A percentile compares a stretch with the other conserved stretches of the same genome.
Evolutionary conservation across 2,797 vertebrate species (phyloP).

Genomic region (Smutsia temminckii): DNA sequence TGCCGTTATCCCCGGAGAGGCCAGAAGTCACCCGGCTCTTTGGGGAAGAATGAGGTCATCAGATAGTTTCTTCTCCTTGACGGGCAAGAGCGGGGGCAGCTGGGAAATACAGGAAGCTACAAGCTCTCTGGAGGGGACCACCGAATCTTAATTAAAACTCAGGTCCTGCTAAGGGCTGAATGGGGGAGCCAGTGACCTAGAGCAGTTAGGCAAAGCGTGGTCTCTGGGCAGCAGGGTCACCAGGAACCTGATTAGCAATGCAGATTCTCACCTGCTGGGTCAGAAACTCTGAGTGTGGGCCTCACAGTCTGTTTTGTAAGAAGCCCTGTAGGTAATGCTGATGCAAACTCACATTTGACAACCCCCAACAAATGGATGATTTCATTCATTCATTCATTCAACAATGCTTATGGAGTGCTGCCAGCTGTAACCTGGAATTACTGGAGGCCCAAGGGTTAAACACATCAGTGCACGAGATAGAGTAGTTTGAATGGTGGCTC

Average conservation of each 20-base stretch:
- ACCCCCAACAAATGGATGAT: background rate
- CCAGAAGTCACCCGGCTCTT: background rate
- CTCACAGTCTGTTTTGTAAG: background rate
- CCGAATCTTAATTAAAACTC: background rate
- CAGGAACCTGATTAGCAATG: background rate
- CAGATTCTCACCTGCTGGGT: background rate
- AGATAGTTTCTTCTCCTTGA: background rate
- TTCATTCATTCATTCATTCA: background rate
- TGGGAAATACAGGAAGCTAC: background rate
- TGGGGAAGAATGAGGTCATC: constrained; percentile 2
- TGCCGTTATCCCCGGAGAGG: background rate
- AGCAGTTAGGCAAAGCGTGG: background rate
- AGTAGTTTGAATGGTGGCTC: accelerated
- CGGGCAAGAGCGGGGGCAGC: background rate
- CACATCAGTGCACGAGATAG: background rate
- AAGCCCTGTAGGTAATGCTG: background rate
- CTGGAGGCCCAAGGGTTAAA: background rate
- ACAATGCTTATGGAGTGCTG: too few species aligned
- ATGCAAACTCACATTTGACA: background rate
- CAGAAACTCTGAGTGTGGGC: background rate
- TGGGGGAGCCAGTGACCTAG: background rate
- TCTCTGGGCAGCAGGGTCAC: too few species aligned
- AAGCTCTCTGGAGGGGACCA: background rate
- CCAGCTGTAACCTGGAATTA: background rate
- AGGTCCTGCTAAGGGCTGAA: background rate